Evolutionary conservation across 2,113 vertebrate genomes (phyloP).

Genomic region (Siniperca chuatsi): DNA sequence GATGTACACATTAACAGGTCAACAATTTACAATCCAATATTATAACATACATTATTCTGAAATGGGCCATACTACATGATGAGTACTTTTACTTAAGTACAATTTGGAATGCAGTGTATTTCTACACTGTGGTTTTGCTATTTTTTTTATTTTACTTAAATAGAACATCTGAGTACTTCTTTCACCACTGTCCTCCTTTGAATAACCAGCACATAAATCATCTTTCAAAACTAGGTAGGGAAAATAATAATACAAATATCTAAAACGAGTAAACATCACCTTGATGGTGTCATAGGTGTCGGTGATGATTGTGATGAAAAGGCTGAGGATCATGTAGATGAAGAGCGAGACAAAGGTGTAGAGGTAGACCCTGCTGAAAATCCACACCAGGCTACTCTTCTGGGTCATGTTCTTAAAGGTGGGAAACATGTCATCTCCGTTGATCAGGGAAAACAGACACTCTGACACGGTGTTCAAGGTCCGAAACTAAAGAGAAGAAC

Average conservation of each 20-base stretch:
- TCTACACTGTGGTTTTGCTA: neutral
- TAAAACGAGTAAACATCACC: conserved; percentile 76
- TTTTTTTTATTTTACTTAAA: neutral
- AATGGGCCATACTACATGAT: neutral
- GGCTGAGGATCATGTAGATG: conserved; percentile 97
- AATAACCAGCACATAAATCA: neutral
- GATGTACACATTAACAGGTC: too few relatives aligned
- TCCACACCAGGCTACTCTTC: conserved; percentile 94
- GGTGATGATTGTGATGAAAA: conserved; percentile 98
- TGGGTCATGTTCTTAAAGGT: conserved; percentile 94
- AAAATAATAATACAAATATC: neutral
- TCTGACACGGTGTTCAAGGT: conserved; percentile 93
- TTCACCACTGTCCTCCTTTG: neutral
- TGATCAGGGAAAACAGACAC: conserved; percentile 95
- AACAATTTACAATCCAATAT: too few relatives aligned
- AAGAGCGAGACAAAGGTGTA: conserved; percentile 96
- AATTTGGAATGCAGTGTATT: neutral
- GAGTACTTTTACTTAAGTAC: neutral
- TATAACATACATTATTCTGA: neutral
- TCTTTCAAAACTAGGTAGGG: neutral
- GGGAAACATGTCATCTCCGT: conserved; percentile 96
- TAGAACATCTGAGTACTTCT: neutral
- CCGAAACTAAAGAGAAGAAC: conserved; percentile 86
- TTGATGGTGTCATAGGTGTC: conserved; percentile 96
- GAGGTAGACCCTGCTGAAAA: conserved; percentile 94